A percentile compares a stretch with the other conserved stretches of the same genome.
Evolutionary conservation across 2,113 vertebrate species (phyloP).

Genomic region (Calyptommatus sinebrachiatus): DNA sequence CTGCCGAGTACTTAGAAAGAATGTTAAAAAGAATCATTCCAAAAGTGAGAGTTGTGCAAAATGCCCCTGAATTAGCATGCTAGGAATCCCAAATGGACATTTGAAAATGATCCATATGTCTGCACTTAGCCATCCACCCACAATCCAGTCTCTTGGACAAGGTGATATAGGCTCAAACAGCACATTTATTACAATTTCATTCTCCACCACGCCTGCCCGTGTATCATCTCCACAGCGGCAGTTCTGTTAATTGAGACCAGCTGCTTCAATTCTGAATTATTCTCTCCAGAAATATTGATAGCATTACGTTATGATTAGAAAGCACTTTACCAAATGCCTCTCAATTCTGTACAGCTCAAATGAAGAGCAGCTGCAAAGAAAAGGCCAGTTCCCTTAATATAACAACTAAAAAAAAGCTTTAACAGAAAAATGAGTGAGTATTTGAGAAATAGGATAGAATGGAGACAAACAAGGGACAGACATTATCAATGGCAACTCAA

Average conservation of each 20-base stretch:
- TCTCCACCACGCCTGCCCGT: constrained; percentile 17
- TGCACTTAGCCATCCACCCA: constrained; percentile 9
- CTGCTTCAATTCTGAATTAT: constrained; percentile 64
- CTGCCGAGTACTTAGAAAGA: neutral
- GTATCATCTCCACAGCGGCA: constrained; percentile 64
- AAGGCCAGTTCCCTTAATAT: constrained; percentile 44
- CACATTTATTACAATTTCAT: constrained; percentile 21
- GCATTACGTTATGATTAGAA: constrained; percentile 62
- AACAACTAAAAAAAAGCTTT: constrained; percentile 37
- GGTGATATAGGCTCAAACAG: neutral
- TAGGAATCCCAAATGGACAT: rapidly evolving
- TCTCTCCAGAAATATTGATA: constrained; percentile 70
- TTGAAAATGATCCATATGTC: neutral
- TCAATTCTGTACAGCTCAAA: constrained; percentile 56
- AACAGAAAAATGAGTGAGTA: neutral
- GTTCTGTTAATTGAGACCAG: constrained; percentile 68
- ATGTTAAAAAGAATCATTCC: constrained; percentile 3
- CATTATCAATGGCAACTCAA: constrained; percentile 21
- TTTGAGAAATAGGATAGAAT: constrained; percentile 14
- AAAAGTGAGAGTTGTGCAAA: neutral
- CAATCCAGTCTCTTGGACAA: constrained; percentile 21
- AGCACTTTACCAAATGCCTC: constrained; percentile 67
- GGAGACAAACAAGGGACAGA: neutral
- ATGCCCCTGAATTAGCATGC: neutral
- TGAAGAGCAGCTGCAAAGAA: constrained; percentile 60